phyloP scores from a whole-genome alignment of 2,888 invertebrate species.

The Sinotaia quadrata region DNA sequence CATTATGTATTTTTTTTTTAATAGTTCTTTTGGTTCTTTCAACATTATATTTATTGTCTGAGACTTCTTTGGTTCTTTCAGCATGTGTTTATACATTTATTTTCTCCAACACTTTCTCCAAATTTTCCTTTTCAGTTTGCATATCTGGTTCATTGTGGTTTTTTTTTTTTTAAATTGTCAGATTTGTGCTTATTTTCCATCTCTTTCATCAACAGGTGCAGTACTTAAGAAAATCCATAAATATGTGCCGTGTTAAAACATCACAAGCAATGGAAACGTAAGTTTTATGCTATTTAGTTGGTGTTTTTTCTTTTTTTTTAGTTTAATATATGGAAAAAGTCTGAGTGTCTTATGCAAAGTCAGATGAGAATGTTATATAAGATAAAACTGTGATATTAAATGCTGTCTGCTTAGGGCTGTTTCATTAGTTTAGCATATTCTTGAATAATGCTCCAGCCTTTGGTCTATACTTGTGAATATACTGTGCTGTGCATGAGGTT shows the following conservation, averaged over 20 bases:
- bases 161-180: not conserved
- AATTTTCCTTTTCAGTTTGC: not conserved
- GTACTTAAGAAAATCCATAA: constrained; percentile 83
- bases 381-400: too few relatives aligned
- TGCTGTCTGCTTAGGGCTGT: too few relatives aligned
- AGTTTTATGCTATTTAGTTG: constrained; percentile 34
- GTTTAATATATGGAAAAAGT: too few relatives aligned
- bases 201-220: constrained; percentile 63
- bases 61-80: too few relatives aligned
- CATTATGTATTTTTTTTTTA: not conserved
- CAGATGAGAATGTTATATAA: too few relatives aligned
- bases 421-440: too few relatives aligned
- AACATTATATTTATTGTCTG: too few relatives aligned
- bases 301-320: not conserved
- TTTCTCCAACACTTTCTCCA: not conserved
- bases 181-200: not conserved
- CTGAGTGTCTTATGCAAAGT: too few relatives aligned
- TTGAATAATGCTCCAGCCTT: too few relatives aligned
- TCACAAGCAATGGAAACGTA: constrained; percentile 91
- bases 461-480: too few relatives aligned
- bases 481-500: too few relatives aligned
- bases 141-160: not conserved
- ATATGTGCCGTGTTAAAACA: constrained; percentile 92
- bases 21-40: not conserved
- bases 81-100: too few relatives aligned